Conservation (phyloP, 2,113 vertebrate genomes). For the Scortum barcoo region DNA sequence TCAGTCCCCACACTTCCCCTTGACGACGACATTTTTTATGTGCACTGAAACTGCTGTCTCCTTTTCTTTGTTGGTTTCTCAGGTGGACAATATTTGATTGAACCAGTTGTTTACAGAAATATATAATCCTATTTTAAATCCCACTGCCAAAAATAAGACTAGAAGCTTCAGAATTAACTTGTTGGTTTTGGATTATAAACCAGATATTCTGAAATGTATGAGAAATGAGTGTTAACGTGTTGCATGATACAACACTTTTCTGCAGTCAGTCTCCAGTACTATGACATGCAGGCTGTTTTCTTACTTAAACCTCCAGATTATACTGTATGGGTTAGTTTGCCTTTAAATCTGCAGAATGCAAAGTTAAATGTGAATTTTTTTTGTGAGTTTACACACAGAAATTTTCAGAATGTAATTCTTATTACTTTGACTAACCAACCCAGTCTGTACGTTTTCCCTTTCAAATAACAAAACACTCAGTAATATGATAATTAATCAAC, state of each 20-base stretch:
- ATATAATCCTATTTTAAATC: neutral
- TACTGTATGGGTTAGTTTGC: neutral
- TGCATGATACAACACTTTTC: neutral
- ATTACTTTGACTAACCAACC: neutral
- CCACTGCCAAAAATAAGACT: neutral
- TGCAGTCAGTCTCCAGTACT: neutral
- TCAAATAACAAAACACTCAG: neutral
- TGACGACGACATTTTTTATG: conserved; percentile 15
- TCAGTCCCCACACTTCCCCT: conserved; percentile 20
- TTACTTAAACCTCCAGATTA: conserved; percentile 1
- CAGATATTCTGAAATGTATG: neutral
- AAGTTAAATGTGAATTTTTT: neutral
- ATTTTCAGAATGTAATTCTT: conserved; percentile 6
- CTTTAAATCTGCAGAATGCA: conserved; percentile 26
- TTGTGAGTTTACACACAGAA: neutral
- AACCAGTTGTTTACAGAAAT: neutral
- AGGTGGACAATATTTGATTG: conserved; percentile 39
- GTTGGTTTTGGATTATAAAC: neutral
- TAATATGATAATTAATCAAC: neutral
- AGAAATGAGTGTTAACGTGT: neutral
- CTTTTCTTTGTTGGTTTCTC: conserved; percentile 9
- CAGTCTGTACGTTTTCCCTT: neutral
- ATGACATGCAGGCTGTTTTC: neutral
- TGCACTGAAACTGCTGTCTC: conserved; percentile 1
- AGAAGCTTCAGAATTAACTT: neutral